phyloP scores from a whole-genome alignment of 37 sponge, comb jelly and placozoan genomes.

The Eunapius fragilis region DNA sequence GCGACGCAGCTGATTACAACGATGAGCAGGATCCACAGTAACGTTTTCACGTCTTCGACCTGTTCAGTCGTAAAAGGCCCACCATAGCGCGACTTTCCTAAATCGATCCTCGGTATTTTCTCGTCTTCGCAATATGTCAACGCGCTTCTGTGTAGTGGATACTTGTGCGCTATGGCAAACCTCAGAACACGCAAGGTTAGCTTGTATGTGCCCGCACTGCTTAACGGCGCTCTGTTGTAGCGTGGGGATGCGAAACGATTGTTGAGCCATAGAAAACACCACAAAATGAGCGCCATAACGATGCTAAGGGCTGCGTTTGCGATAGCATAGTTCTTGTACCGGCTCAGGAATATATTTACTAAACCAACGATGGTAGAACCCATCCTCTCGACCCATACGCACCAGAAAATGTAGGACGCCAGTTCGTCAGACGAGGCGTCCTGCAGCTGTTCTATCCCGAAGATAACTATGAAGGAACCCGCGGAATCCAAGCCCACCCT shows the following conservation, averaged over 20 bases:
- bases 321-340: too few relatives aligned
- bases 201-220: background rate
- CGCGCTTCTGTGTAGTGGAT: background rate
- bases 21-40: background rate
- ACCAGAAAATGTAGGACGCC: background rate
- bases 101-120: background rate
- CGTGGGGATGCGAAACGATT: background rate
- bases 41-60: slow-evolving; percentile 12
- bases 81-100: slow-evolving; percentile 1
- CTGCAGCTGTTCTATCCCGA: background rate
- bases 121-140: slow-evolving; percentile 11
- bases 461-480: too few relatives aligned
- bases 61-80: slow-evolving; percentile 10
- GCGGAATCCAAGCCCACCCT: too few relatives aligned
- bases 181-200: background rate
- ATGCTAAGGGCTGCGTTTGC: background rate
- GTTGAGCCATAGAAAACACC: background rate
- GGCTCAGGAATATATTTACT: too few relatives aligned
- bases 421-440: background rate
- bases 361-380: too few relatives aligned
- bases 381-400: background rate
- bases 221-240: background rate
- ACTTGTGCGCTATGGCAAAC: background rate
- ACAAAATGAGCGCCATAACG: background rate
- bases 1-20: background rate